A percentile compares a stretch with the other conserved stretches of the same genome.
These are phyloP conservation scores for Anhinga rufa DNA, from an alignment of 2,113 vertebrate genomes.

Conservation along the genomic window DNA sequence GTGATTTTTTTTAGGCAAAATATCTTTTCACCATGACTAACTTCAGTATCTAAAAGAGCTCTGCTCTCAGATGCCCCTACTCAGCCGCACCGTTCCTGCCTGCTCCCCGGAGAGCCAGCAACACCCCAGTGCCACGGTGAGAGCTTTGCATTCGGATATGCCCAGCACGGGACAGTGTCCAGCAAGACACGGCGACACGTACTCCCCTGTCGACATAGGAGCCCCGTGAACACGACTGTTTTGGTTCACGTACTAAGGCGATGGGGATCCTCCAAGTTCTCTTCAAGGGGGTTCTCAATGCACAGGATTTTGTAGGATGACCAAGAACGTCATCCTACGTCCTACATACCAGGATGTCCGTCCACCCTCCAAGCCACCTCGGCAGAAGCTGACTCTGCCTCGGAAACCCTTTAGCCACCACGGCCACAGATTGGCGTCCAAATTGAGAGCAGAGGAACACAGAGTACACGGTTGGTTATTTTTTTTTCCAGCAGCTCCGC, in stretches of 20 bases:
- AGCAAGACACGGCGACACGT: fast-evolving
- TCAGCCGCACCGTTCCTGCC: neutral
- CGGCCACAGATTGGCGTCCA: neutral
- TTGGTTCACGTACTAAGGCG: neutral
- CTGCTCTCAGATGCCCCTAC: neutral
- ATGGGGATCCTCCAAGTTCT: neutral
- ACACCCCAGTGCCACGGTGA: neutral
- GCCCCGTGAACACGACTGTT: neutral
- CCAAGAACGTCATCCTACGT: no score
- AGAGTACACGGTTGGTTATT: neutral
- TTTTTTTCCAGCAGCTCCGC: neutral
- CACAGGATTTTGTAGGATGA: neutral
- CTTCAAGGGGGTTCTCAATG: neutral
- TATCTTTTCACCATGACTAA: neutral
- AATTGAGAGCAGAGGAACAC: neutral
- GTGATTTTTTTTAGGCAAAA: neutral
- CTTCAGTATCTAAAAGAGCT: neutral
- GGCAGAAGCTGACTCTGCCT: neutral
- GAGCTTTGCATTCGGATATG: neutral
- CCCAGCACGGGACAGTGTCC: neutral
- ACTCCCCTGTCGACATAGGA: neutral
- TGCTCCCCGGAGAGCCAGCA: neutral
- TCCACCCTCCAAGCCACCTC: neutral
- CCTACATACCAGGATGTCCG: no score
- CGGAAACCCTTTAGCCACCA: neutral